Percentiles rank a stretch among this genome's conserved stretches.
Conservation (phyloP, 2,797 vertebrate genomes). For the Rhynchotus rufescens region DNA sequence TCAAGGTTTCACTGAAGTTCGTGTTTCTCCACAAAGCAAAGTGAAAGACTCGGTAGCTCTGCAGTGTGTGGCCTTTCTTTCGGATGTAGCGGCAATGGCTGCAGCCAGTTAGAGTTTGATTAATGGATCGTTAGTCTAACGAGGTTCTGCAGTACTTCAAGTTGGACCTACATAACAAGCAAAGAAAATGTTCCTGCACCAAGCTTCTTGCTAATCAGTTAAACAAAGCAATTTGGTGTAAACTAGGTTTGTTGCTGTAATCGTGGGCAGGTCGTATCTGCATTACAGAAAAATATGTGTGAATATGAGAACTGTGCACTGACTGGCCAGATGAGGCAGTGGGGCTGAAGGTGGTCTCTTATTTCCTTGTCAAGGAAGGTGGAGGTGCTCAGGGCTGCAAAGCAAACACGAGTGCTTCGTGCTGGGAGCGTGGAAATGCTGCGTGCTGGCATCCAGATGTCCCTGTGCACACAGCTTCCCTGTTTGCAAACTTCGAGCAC, state of each 20-base stretch:
- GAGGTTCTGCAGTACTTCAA: background rate
- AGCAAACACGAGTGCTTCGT: background rate
- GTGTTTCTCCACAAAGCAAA: background rate
- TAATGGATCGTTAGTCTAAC: background rate
- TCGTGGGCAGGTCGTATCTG: background rate
- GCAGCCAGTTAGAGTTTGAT: background rate
- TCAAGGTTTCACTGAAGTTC: background rate
- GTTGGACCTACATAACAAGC: background rate
- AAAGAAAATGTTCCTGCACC: background rate
- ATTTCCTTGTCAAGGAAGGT: fast-evolving
- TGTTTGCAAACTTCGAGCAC: background rate
- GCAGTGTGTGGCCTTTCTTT: background rate
- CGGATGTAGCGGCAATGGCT: background rate
- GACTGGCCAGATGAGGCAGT: background rate
- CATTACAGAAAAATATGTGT: background rate
- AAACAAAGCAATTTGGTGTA: background rate
- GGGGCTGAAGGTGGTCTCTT: background rate
- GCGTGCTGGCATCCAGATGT: fast-evolving
- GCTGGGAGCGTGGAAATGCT: background rate
- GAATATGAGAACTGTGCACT: background rate
- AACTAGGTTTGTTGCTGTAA: background rate
- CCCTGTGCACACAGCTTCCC: fast-evolving
- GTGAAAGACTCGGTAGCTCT: background rate
- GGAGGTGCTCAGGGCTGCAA: fast-evolving
- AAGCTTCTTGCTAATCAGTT: background rate